Conservation (phyloP, 2,113 vertebrate species). For the Turdus rufiventris region DNA sequence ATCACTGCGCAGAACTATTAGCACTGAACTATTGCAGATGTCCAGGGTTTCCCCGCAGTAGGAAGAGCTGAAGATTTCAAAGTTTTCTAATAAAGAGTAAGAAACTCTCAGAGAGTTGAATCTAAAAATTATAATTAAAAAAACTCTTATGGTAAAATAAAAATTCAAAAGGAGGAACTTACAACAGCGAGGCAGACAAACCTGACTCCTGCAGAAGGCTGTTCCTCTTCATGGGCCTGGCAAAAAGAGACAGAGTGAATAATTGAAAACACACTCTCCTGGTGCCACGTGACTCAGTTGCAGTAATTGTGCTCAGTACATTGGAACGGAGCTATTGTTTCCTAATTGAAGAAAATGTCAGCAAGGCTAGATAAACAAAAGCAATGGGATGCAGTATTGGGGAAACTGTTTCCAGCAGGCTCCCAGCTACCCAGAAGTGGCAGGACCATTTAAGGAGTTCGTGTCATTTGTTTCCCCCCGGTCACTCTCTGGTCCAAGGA, state of each 20-base stretch:
- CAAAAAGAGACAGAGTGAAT: conserved; percentile 53
- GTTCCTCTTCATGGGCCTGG: conserved; percentile 66
- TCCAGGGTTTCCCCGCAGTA: background rate
- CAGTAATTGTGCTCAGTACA: conserved; percentile 59
- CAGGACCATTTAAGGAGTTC: background rate
- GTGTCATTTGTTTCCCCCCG: background rate
- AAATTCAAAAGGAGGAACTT: conserved; percentile 56
- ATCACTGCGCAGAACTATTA: background rate
- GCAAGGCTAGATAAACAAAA: conserved; percentile 46
- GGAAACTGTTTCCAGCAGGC: conserved; percentile 8
- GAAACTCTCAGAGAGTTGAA: background rate
- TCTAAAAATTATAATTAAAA: background rate
- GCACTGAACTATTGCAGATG: background rate
- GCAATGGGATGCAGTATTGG: conserved; percentile 4
- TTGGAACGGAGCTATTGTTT: conserved; percentile 54
- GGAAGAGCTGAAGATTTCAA: background rate
- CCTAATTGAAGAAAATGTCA: conserved; percentile 56
- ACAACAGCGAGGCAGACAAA: conserved; percentile 51
- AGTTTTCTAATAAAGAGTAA: background rate
- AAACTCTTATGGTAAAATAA: background rate
- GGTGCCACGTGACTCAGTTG: conserved; percentile 48
- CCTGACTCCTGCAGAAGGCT: conserved; percentile 54
- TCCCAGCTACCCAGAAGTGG: background rate
- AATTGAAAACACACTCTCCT: conserved; percentile 71
- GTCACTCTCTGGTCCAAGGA: rapidly evolving